These are phyloP conservation scores for Emys orbicularis DNA, from an alignment of 2,797 vertebrate species.

Conservation along the genomic window DNA sequence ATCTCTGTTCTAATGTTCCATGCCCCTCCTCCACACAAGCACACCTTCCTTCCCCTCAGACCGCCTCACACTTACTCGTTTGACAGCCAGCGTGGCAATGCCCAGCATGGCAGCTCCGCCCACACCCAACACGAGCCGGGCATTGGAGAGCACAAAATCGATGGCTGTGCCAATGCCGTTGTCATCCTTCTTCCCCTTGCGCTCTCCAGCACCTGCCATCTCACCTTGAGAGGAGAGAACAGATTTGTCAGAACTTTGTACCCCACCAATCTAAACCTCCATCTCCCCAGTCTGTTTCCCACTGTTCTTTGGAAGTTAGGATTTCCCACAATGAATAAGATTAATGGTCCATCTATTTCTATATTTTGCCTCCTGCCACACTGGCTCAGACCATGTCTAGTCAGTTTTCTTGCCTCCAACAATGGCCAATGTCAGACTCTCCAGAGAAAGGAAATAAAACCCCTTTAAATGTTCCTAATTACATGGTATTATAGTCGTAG, in stretches of 20 bases:
- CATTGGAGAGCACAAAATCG: constrained; percentile 97
- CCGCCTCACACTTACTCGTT: constrained; percentile 86
- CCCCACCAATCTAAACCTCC: accelerated
- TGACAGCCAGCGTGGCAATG: constrained; percentile 96
- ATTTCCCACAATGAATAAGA: accelerated
- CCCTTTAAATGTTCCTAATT: neutral
- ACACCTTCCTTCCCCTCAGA: accelerated
- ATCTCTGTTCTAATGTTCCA: neutral
- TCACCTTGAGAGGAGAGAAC: constrained; percentile 55
- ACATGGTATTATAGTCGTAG: accelerated
- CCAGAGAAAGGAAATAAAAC: neutral
- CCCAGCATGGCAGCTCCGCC: constrained; percentile 97
- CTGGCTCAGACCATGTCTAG: neutral
- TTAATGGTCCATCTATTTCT: neutral
- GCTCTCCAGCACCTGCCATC: constrained; percentile 94
- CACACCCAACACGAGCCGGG: constrained; percentile 96
- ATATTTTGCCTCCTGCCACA: neutral
- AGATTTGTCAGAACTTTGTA: accelerated
- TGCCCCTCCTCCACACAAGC: accelerated
- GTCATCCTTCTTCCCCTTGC: constrained; percentile 94
- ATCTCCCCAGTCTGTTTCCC: accelerated
- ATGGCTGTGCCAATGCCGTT: constrained; percentile 96
- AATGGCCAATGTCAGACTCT: neutral
- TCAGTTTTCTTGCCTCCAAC: neutral
- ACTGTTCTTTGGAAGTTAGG: accelerated